These are phyloP conservation scores for Lonchura striata DNA, from an alignment of 2,113 vertebrate genomes.

Conservation along the genomic window DNA sequence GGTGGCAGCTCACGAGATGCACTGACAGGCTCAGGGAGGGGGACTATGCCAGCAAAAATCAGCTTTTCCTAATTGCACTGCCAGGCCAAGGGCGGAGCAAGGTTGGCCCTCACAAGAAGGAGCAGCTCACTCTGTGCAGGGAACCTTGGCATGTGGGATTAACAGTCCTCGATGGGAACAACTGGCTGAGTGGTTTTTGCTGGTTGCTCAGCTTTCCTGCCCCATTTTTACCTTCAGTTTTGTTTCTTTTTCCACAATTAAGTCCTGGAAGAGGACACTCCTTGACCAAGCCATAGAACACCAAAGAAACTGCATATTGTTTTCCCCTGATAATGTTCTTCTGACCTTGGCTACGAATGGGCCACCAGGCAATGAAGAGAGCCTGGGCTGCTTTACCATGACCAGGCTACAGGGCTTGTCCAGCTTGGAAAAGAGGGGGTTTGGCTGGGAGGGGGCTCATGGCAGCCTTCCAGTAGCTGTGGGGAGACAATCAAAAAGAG, in stretches of 20 bases:
- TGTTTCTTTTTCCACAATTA: not conserved
- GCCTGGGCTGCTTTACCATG: not conserved
- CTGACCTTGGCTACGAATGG: not conserved
- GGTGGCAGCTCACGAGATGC: not conserved
- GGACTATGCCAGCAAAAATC: not conserved
- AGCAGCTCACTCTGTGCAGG: not conserved
- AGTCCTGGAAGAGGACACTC: not conserved
- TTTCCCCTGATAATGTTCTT: not conserved
- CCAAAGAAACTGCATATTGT: not conserved
- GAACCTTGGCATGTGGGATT: not conserved
- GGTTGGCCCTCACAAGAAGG: not conserved
- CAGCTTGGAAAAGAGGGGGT: not conserved
- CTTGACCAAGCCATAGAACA: not conserved
- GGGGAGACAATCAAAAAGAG: not conserved
- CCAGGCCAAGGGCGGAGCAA: not conserved
- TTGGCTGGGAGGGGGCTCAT: not conserved
- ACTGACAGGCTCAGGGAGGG: not conserved
- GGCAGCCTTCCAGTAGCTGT: not conserved
- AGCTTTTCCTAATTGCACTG: not conserved
- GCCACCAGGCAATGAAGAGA: rapidly evolving
- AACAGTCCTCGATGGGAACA: not conserved
- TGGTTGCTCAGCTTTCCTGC: not conserved
- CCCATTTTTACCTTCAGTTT: not conserved
- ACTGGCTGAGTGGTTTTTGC: not conserved
- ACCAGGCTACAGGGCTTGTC: not conserved